Evolutionary conservation across 2,888 invertebrate genomes (phyloP).

Genomic region (Altica lythri): DNA sequence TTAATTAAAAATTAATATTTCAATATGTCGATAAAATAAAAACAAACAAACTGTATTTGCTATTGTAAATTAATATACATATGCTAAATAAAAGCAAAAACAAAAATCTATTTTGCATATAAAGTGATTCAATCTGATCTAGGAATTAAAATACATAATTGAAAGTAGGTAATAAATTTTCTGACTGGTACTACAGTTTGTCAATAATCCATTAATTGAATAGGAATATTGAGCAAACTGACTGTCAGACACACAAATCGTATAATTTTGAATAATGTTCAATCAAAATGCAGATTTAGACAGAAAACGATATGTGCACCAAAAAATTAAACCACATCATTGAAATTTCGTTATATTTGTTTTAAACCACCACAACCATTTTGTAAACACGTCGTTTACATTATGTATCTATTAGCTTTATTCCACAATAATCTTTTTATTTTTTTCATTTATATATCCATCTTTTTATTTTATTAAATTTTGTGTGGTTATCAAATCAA

Average conservation of each 20-base stretch:
- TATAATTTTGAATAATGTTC: constrained; percentile 30
- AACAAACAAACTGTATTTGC: background rate
- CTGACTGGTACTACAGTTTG: constrained; percentile 43
- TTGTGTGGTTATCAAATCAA: no score
- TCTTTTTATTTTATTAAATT: no score
- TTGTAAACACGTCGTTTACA: no score
- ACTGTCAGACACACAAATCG: constrained; percentile 39
- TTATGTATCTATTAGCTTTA: no score
- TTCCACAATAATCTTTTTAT: no score
- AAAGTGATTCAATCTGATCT: constrained; percentile 39
- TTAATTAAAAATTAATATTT: no score
- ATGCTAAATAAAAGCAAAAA: background rate
- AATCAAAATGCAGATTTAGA: constrained; percentile 21
- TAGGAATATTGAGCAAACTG: constrained; percentile 43
- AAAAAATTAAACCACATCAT: constrained; percentile 11
- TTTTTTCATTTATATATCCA: no score
- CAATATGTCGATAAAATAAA: no score
- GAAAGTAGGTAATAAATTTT: constrained; percentile 47
- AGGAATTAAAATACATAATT: constrained; percentile 45
- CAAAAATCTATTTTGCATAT: constrained; percentile 43
- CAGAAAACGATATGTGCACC: no score
- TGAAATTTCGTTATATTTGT: constrained; percentile 6
- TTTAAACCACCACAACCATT: background rate
- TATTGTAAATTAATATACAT: background rate
- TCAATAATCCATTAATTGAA: constrained; percentile 47